Evolutionary conservation across 2,113 vertebrate genomes (phyloP), one percentile per base, ranked within the genome.

Genomic region (Callospermophilus lateralis): DNA sequence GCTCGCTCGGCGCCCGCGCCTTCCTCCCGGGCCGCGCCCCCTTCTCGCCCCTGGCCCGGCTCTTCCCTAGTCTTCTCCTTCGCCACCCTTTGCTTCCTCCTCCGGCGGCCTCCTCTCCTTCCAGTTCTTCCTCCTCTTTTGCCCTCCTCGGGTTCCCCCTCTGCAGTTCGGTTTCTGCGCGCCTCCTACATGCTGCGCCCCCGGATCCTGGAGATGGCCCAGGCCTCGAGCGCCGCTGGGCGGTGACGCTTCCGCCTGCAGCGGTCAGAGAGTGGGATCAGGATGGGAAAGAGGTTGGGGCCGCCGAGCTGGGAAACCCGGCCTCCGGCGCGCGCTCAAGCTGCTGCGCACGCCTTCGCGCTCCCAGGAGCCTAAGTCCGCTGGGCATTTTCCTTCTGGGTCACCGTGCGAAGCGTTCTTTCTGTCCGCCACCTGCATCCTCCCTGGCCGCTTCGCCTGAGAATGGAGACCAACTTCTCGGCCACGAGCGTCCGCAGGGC

Each of bases 171-270:
- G 32, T 58, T 63, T 61, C 67, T 15, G 80, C 68, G 88, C 88
- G 77, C 85, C 73, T 53, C 45, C 48, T 70, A 0, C 11, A 8
- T 4, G 74, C 48, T 0, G 30, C 58, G 7, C 42, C 77, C 63
- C n/a, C 3, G 10, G 22, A 39, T 37, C 87, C 63, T n/a, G 3
- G n/a, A 11, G 19, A 3, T 37, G 0, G 30, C 70, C 17, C 0
- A 3, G 81, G 34, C 5, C 42, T 37, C 8, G 3, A 42, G 63
- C 12, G 17, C 76, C 10, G 70, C 70, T 0, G n/a, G 34, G 4
- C 55, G 0, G 12, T 0, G 51, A 74, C 73, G 32, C 70, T 67
- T 70, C 16, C 0, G 10, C 13, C 0, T 3, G 39, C 45, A 1
- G 15, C 9, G 1, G 28, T 53, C 34, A 5, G 11, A 26, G 93